A percentile compares a stretch with the other conserved stretches of the same genome.
These are phyloP conservation scores for Calameuta pallipes DNA, from an alignment of 2,888 invertebrate genomes.

Conservation along the genomic window DNA sequence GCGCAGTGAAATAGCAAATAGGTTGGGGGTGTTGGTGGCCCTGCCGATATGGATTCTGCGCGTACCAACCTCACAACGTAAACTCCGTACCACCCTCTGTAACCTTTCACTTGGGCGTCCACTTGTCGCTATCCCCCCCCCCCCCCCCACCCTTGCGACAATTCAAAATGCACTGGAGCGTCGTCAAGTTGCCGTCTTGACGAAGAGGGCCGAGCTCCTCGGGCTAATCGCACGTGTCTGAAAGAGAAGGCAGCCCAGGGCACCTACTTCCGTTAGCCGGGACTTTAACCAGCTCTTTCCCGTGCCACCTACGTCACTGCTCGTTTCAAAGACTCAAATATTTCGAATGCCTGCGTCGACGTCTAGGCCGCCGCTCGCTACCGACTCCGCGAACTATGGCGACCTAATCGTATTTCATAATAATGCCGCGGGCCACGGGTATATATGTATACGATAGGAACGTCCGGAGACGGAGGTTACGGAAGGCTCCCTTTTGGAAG, in stretches of 20 bases:
- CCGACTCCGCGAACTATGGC: conserved; percentile 15
- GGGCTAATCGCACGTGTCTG: neutral
- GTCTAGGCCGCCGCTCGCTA: conserved; percentile 6
- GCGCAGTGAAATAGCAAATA: conserved; percentile 28
- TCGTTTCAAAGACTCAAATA: conserved; percentile 42
- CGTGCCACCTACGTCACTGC: neutral
- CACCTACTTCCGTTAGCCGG: neutral
- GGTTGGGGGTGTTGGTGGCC: conserved; percentile 6
- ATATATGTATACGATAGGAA: neutral
- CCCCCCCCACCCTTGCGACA: neutral
- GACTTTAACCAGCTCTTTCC: neutral
- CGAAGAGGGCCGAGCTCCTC: neutral
- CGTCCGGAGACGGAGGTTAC: conserved; percentile 14
- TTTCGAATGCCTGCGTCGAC: conserved; percentile 39
- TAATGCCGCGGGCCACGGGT: conserved; percentile 41
- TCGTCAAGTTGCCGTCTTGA: neutral
- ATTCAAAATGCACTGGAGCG: too few relatives aligned
- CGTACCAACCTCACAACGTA: neutral
- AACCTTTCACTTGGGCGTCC: neutral
- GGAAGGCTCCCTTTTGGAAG: conserved; percentile 30
- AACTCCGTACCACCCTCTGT: neutral
- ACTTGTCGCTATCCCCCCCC: too few relatives aligned
- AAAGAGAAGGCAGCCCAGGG: neutral
- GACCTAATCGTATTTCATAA: conserved; percentile 60
- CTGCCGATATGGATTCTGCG: conserved; percentile 6